Conservation (phyloP, 2,113 vertebrate genomes). For the Colossoma macropomum region DNA sequence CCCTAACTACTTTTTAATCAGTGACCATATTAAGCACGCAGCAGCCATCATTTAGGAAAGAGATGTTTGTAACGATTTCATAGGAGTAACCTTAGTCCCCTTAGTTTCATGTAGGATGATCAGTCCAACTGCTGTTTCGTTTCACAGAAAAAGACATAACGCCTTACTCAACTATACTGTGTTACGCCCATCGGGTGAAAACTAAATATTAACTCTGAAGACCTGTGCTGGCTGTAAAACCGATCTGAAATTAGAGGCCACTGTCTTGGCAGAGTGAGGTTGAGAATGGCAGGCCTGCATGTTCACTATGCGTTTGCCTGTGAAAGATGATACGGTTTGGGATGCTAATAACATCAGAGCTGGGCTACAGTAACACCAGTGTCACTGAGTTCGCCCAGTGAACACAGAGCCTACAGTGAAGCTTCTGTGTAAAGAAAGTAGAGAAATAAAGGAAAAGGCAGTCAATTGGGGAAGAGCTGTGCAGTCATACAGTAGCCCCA, state of each 20-base stretch:
- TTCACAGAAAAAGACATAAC: too few species aligned
- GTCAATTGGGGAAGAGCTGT: background rate
- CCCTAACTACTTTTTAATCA: too few species aligned
- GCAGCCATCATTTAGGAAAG: too few species aligned
- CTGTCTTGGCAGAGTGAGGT: background rate
- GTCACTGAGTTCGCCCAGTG: background rate
- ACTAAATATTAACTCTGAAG: background rate
- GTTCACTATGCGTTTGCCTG: constrained; percentile 2
- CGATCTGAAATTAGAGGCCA: background rate
- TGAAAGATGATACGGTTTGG: constrained; percentile 26
- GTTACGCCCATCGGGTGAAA: background rate
- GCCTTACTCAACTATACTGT: too few species aligned
- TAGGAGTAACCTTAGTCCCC: too few species aligned
- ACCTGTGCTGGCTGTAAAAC: background rate
- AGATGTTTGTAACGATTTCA: too few species aligned
- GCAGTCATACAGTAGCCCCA: background rate
- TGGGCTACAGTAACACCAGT: background rate
- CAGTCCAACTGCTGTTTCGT: too few species aligned
- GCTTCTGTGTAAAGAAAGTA: background rate
- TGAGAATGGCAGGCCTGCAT: constrained; percentile 12
- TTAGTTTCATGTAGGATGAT: too few species aligned
- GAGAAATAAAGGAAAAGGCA: background rate
- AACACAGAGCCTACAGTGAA: background rate
- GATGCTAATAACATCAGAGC: constrained; percentile 12
- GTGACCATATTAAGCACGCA: too few species aligned